A percentile compares a stretch with the other conserved stretches of the same genome.
Evolutionary conservation across 2,113 vertebrate genomes (phyloP).

Genomic region (Oreocharis arfaki): DNA sequence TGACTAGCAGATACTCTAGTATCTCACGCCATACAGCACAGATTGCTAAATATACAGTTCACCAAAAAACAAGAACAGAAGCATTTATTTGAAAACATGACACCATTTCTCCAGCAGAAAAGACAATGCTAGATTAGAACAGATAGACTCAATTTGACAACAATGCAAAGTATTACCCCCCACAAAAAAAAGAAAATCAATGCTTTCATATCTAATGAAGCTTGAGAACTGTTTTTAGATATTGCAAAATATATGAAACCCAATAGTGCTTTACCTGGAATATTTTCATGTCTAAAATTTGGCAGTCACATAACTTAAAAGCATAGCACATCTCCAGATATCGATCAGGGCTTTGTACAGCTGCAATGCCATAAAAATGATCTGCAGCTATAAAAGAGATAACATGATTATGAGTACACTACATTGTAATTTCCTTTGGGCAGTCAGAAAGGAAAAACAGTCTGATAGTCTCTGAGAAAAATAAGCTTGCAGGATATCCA

Average conservation of each 20-base stretch:
- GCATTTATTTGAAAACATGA: constrained; percentile 48
- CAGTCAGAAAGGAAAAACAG: neutral
- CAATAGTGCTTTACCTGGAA: constrained; percentile 31
- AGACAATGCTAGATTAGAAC: constrained; percentile 17
- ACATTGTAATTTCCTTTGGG: constrained; percentile 24
- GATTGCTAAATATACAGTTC: constrained; percentile 18
- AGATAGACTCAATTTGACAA: constrained; percentile 51
- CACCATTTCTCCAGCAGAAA: constrained; percentile 23
- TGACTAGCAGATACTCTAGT: neutral
- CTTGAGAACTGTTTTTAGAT: constrained; percentile 50
- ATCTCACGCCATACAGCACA: neutral
- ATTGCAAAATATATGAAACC: neutral
- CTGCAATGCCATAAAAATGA: constrained; percentile 43
- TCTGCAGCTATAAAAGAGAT: constrained; percentile 52
- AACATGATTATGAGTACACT: neutral
- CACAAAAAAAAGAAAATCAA: constrained; percentile 39
- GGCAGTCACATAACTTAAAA: constrained; percentile 43
- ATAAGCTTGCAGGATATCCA: neutral
- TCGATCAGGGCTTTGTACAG: constrained; percentile 24
- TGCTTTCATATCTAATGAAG: constrained; percentile 37
- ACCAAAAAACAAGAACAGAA: constrained; percentile 7
- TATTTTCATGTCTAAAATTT: constrained; percentile 37
- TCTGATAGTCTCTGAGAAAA: neutral
- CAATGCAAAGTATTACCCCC: neutral
- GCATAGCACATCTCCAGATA: constrained; percentile 8